Evolutionary conservation across 2,113 vertebrate species (phyloP).

Genomic region (Bettongia penicillata): DNA sequence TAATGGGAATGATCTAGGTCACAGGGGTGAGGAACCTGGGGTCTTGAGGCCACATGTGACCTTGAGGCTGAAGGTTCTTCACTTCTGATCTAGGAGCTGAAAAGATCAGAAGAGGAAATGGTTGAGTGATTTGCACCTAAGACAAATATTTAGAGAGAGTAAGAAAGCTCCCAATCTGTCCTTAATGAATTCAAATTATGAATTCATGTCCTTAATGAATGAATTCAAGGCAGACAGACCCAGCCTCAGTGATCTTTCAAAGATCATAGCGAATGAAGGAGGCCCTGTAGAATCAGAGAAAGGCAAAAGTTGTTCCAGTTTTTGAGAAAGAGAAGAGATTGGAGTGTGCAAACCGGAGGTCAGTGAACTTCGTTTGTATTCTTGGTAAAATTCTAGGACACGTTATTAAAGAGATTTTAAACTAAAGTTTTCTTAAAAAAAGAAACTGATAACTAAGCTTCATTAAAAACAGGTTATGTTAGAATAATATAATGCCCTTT

Average conservation of each 20-base stretch:
- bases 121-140: not conserved
- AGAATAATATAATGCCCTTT: no score
- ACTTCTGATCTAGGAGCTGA: not conserved
- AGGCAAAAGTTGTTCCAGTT: not conserved
- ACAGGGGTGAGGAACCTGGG: no score
- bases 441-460: not conserved
- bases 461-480: not conserved
- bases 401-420: not conserved
- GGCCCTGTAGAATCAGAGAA: not conserved
- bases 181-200: not conserved
- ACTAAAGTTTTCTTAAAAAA: not conserved
- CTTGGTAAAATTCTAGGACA: not conserved
- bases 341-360: not conserved
- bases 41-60: no score
- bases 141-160: not conserved
- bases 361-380: not conserved
- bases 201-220: not conserved
- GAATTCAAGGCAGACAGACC: no score
- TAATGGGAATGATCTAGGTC: not conserved
- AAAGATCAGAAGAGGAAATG: not conserved
- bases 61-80: no score
- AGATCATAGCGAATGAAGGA: not conserved
- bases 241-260: no score
- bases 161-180: not conserved
- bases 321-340: not conserved